These are phyloP conservation scores for Galleria mellonella DNA, from an alignment of 1,140 invertebrate species.

Conservation along the genomic window DNA sequence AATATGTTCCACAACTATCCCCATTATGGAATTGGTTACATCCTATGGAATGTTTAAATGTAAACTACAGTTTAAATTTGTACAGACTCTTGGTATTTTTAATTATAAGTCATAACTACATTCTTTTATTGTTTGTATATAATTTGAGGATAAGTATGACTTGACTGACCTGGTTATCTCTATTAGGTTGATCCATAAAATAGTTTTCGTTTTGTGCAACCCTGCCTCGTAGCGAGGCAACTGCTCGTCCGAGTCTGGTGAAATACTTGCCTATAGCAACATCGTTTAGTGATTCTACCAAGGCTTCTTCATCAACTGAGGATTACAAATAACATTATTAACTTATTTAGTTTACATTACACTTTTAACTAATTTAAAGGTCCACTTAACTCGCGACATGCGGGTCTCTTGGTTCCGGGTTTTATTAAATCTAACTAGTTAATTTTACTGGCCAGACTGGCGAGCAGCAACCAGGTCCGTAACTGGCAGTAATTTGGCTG, in stretches of 20 bases:
- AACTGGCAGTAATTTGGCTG: no score
- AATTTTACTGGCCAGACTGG: no score
- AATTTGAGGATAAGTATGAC: no score
- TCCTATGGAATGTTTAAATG: conserved; percentile 25
- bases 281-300: conserved; percentile 41
- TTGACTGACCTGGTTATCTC: conserved; percentile 45
- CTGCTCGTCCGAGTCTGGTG: conserved; percentile 23
- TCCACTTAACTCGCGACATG: no score
- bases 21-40: conserved; percentile 52
- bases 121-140: no score
- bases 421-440: no score
- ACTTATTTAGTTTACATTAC: no score
- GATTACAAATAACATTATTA: no score
- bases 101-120: neutral
- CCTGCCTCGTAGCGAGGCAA: conserved; percentile 36
- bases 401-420: no score
- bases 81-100: neutral
- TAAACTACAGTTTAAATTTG: neutral
- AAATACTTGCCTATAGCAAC: conserved; percentile 38
- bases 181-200: conserved; percentile 50
- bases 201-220: conserved; percentile 51
- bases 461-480: no score
- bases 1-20: conserved; percentile 55
- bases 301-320: conserved; percentile 11
- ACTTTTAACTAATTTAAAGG: no score